Percentiles rank a stretch among this genome's conserved stretches.
Conservation (phyloP, 1,140 invertebrate genomes). For the Daktulosphaira vitifoliae region DNA sequence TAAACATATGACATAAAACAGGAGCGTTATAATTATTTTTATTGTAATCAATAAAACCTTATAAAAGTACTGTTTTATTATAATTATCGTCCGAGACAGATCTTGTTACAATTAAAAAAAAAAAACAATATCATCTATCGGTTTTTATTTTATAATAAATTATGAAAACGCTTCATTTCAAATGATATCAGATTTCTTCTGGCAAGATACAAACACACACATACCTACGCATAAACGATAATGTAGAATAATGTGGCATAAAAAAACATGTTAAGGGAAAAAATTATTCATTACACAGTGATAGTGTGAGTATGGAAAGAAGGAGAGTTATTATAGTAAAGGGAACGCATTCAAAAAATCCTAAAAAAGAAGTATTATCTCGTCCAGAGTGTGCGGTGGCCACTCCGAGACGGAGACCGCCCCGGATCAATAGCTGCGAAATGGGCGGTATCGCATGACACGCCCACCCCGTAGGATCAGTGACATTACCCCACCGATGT, state of each 20-base stretch:
- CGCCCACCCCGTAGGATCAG: neutral
- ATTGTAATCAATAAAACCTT: too few species aligned
- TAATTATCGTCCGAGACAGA: too few species aligned
- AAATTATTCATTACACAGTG: neutral
- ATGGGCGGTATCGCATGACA: neutral
- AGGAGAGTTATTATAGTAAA: too few species aligned
- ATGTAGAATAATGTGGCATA: neutral
- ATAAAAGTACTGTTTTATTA: too few species aligned
- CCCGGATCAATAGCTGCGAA: conserved; percentile 25
- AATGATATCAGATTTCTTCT: conserved; percentile 10
- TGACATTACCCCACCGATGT: neutral
- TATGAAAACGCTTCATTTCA: conserved; percentile 9
- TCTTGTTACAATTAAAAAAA: too few species aligned
- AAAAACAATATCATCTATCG: too few species aligned
- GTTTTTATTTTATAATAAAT: conserved; percentile 5
- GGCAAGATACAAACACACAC: neutral
- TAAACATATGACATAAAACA: too few species aligned
- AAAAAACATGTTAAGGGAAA: neutral
- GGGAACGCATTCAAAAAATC: too few species aligned
- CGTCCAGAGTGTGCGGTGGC: neutral
- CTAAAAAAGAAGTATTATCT: too few species aligned
- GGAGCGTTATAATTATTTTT: too few species aligned
- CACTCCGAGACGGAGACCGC: neutral
- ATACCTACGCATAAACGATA: neutral
- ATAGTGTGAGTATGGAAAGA: neutral